Conservation (phyloP, 1,140 invertebrate species). For the Lordiphosa mommai region DNA sequence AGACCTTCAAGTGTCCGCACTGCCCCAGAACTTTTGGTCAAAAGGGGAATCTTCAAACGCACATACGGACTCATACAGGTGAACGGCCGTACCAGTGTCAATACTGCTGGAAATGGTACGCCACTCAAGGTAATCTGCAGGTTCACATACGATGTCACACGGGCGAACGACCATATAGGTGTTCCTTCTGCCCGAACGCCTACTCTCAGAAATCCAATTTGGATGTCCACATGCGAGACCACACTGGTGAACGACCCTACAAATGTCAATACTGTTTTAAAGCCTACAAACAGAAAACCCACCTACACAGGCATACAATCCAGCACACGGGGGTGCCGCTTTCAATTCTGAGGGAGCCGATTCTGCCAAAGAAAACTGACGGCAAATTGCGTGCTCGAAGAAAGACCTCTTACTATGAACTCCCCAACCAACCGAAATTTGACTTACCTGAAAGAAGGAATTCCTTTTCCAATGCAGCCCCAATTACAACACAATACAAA, state of each 20-base stretch:
- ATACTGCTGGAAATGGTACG: neutral
- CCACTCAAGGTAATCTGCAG: neutral
- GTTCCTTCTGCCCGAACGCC: neutral
- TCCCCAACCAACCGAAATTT: too few relatives aligned
- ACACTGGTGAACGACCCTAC: too few relatives aligned
- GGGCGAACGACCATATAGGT: neutral
- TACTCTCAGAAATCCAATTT: too few relatives aligned
- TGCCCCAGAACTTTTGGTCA: conserved; percentile 8
- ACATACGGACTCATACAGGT: conserved; percentile 4
- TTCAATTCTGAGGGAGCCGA: too few relatives aligned
- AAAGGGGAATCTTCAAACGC: conserved; percentile 1
- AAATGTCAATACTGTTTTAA: too few relatives aligned
- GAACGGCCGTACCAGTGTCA: conserved; percentile 10
- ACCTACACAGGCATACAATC: neutral
- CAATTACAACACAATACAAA: too few relatives aligned
- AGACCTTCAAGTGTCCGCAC: neutral
- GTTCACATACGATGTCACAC: conserved; percentile 1
- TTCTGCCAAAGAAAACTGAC: too few relatives aligned
- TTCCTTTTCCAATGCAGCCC: too few relatives aligned
- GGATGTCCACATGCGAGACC: too few relatives aligned
- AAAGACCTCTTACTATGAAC: too few relatives aligned
- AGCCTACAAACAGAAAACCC: neutral
- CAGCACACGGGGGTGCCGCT: neutral
- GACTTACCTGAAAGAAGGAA: too few relatives aligned
- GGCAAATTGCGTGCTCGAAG: too few relatives aligned